These are phyloP conservation scores for Archilochus colubris DNA, from an alignment of 2,113 vertebrate species.

Conservation along the genomic window DNA sequence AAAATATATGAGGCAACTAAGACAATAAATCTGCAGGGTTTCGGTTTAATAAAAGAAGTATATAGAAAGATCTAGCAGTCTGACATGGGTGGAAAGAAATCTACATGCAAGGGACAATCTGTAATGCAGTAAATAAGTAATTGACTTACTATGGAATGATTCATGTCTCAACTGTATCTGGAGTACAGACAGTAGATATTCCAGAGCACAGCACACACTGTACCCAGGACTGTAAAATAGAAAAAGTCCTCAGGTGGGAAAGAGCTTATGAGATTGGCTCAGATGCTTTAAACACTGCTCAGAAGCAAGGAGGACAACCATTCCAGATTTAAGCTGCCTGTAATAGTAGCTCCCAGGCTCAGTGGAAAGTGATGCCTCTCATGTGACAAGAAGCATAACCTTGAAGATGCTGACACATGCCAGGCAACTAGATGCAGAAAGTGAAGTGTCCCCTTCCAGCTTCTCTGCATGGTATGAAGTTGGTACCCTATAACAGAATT, in stretches of 20 bases:
- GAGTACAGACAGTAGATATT: not conserved
- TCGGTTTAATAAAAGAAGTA: not conserved
- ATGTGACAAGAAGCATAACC: not conserved
- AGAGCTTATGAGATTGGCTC: not conserved
- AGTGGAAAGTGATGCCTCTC: slow-evolving; percentile 36
- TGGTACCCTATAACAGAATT: not conserved
- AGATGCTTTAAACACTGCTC: not conserved
- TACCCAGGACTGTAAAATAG: not conserved
- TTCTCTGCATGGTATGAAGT: not conserved
- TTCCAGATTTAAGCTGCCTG: not conserved
- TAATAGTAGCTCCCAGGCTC: not conserved
- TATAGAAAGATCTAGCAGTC: not conserved
- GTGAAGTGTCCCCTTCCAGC: not conserved
- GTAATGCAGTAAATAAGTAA: not conserved
- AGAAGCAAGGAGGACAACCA: not conserved
- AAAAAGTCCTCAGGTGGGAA: not conserved
- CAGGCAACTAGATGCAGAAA: not conserved
- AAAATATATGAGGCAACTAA: not conserved
- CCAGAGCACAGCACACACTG: slow-evolving; percentile 4
- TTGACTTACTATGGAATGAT: not conserved
- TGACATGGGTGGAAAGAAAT: not conserved
- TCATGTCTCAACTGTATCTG: not conserved
- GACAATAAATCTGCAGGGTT: not conserved
- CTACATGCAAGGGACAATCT: not conserved
- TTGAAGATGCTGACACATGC: slow-evolving; percentile 1